Base-by-base conservation (phyloP, 2,797 vertebrate species). In the Hemibagrus guttatus region DNA sequence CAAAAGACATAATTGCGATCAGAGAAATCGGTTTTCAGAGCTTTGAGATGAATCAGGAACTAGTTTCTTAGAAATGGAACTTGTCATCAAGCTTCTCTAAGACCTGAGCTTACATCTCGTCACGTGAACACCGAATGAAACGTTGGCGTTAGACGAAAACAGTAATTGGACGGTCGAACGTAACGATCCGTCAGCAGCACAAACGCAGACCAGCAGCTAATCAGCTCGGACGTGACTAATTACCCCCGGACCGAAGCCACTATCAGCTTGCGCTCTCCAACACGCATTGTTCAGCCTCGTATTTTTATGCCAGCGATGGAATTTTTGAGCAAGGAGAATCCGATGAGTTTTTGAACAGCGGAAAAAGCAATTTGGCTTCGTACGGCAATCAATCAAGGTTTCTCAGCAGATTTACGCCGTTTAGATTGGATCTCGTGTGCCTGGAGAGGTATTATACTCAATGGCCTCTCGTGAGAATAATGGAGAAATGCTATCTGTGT, bases 241-340 rank as follows among this genome's bases (percentile, higher is more conserved):
- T 31, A 76, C n/a, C 69, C n/a, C 8, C 19, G 35, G 35, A 46
- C 39, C 42, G 39, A 46, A 72, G 69, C 16, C 74, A 85, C 91
- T 92, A 91, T 93, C 92, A 92, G 89, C 89, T 92, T 93, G 28
- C 35, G 69, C 59, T 92, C 92, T 92, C 87, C 92, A 92, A 89
- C 92, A 91, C 91, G 92, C 91, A 90, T 93, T 94, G 95, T 95
- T 94, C 31, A 59, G 11, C 13, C 76, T 12, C 17, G 8, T 31
- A 11, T 31, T 76, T 78, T 28, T 54, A 54, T 49, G 5, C n/a
- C 28, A 12, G 49, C 28, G 17, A 19, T 31, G 28, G 3, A 78
- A 58, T 46, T 56, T 78, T 58, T 56, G 17, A 58, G 49, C 11
- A 16, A 17, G 19, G 74, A 54, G 49, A 54, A 17, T 76, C n/a